A percentile compares a stretch with the other conserved stretches of the same genome.
These are phyloP conservation scores for Orthonychiurus folsomi DNA, from an alignment of 2,888 invertebrate genomes.

Conservation along the genomic window DNA sequence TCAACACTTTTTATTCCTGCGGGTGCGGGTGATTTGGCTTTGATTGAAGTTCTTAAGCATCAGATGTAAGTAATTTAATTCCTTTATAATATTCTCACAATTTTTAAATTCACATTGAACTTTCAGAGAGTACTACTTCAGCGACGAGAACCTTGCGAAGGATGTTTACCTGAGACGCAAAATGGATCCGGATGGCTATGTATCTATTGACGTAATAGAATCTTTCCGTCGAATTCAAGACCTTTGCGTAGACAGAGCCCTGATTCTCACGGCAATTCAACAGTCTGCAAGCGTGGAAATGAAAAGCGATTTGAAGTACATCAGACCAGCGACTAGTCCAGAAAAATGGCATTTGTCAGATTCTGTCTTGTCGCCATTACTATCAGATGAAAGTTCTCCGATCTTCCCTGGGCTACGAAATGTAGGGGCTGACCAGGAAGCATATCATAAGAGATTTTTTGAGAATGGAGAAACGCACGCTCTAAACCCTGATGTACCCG, in stretches of 20 bases:
- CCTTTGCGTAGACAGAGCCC: conserved; percentile 70
- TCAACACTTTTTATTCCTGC: conserved; percentile 8
- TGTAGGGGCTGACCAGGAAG: neutral
- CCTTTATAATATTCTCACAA: neutral
- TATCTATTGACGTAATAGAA: conserved; percentile 85
- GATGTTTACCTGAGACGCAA: conserved; percentile 93
- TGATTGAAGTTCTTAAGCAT: conserved; percentile 3
- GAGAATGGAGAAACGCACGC: conserved; percentile 55
- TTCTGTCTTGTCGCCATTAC: conserved; percentile 41
- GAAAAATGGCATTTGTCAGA: conserved; percentile 77
- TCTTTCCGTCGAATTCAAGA: conserved; percentile 88
- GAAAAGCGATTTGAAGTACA: conserved; percentile 48
- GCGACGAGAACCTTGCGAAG: conserved; percentile 82
- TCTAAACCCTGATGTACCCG: conserved; percentile 77
- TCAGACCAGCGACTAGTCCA: conserved; percentile 72
- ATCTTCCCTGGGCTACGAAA: neutral
- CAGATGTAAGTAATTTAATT: conserved; percentile 11
- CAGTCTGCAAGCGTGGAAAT: conserved; percentile 80
- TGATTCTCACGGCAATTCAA: conserved; percentile 75
- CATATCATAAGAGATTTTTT: conserved; percentile 9
- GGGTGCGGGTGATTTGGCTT: conserved; percentile 9
- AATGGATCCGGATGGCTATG: conserved; percentile 88
- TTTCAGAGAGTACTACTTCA: conserved; percentile 95
- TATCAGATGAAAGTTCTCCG: neutral
- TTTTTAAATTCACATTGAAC: conserved; percentile 21